Base-by-base conservation (phyloP, 2,797 vertebrate species). In the Glossophaga mutica region DNA sequence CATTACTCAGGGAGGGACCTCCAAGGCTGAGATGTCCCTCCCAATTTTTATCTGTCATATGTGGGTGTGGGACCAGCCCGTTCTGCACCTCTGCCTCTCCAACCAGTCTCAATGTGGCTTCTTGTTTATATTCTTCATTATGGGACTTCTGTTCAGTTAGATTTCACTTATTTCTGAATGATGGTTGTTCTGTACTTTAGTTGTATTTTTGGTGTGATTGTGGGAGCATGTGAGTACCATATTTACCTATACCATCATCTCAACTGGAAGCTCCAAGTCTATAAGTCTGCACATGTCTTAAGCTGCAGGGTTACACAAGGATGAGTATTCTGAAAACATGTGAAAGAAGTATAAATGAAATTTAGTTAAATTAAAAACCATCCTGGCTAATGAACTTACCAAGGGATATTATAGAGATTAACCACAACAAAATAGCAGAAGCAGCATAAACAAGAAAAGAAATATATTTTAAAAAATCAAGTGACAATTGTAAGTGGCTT, bases 401-500 rank as follows among this genome's bases (percentile, higher is more conserved):
- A 71, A 19, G 85, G 92, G 88, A 44, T 0, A 81, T 92, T 87
- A 39, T 18, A 74, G 67, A 57, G 32, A 74, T 79, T 89, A 95
- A 96, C 92, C 91, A 50, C 18, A 68, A 12, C n/a, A 67, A 74
- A 44, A 87, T 74, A 94, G 24, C 86, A 83, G 37, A 87, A 79
- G 8, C 24, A 85, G 5, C 48, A 32, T 52, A 95, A 95, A 92
- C 44, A 87, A 95, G 71, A 96, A 70, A 90, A 97, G 55, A 91
- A 39, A 82, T 32, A 9, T 21, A 50, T 57, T 86, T 8, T 34
- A 97, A 96, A 96, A 96, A 89, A 84, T 55, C 84, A 93, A 92
- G 87, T 86, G 85, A 96, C 82, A 94, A 74, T 46, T 92, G 65
- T 98, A 96, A 96, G 96, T 97, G 92, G 50, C 87, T 98, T 78